Conservation (phyloP, 2,888 invertebrate genomes). For the Phyllotreta cruciferae region DNA sequence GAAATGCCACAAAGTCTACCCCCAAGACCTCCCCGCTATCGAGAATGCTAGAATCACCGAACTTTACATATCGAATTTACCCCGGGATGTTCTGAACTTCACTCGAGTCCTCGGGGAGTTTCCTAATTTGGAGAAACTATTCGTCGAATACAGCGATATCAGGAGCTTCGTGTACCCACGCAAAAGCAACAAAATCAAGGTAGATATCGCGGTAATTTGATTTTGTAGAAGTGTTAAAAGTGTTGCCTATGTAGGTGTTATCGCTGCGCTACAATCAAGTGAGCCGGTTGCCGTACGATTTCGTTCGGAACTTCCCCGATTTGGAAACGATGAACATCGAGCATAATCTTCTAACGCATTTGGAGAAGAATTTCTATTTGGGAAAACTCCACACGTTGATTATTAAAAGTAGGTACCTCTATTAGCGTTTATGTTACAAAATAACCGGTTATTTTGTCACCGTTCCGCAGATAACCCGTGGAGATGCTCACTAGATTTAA, state of each 20-base stretch:
- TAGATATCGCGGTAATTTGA: neutral
- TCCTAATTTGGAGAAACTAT: conserved; percentile 35
- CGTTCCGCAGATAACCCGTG: conserved; percentile 69
- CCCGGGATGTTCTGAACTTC: conserved; percentile 31
- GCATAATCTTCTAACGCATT: conserved; percentile 41
- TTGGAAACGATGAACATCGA: conserved; percentile 45
- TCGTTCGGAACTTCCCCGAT: conserved; percentile 43
- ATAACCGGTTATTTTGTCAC: neutral
- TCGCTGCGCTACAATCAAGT: conserved; percentile 43
- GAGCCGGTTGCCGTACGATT: conserved; percentile 41
- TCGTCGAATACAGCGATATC: conserved; percentile 28
- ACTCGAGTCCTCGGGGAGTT: conserved; percentile 36
- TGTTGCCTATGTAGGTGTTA: conserved; percentile 39
- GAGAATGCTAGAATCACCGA: conserved; percentile 6
- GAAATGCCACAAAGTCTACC: conserved; percentile 4
- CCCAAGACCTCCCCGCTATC: neutral
- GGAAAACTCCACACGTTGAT: conserved; percentile 35
- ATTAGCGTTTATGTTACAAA: too few species aligned
- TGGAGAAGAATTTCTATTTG: conserved; percentile 36
- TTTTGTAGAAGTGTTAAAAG: neutral
- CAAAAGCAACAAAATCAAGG: conserved; percentile 13
- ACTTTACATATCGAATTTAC: conserved; percentile 5
- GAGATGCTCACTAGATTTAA: conserved; percentile 70
- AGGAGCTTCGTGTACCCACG: neutral
- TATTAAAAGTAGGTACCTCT: conserved; percentile 29